Base-by-base conservation (phyloP, 1,140 invertebrate genomes). In the Dinothrombium tinctorium region DNA sequence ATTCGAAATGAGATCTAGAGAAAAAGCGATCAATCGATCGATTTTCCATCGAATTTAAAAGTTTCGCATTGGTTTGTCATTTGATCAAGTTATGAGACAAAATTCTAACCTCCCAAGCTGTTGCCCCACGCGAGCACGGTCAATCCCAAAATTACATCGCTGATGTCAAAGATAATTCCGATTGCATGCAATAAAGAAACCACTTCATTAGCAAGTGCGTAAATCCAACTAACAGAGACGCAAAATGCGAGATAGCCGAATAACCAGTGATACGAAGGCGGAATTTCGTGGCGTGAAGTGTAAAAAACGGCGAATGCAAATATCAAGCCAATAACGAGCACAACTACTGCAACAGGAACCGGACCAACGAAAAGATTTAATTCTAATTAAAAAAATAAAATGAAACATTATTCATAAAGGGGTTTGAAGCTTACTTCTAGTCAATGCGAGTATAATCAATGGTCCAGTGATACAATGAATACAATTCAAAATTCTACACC, bases 71-170 rank as follows among this genome's bases (percentile, higher is more conserved):
- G 7, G 26, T 8, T 28, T 28, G 26, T 8, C 7, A 28, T 28
- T 28, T 28, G 26, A 28, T n/a, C n/a, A 28, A n/a, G 26, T 28
- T 7, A 28, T 8, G 7, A 28, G n/a, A 28, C 26, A 28, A 8
- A 28, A 28, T 8, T 8, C 26, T 41, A 25, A 44, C 42, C 42
- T 33, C 69, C 68, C 39, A 76, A 58, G 53, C 68, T 69, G 54
- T 76, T 76, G 22, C 71, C 71, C 72, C 71, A 74, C 0, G 74
- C 71, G 14, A 76, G 59, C 22, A 75, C 59, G 12, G 71, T 74
- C 32, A 76, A 59, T 23, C 74, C 73, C 11, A 76, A 56, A 54
- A 73, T 69, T 31, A 67, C 63, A 51, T 69, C 62, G 47, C 67
- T 69, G 37, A 73, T 63, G 44, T 63, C 59, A 41, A 69, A 64